These are phyloP conservation scores for Chlamydotis undulata DNA, from an alignment of 2,113 vertebrate species.

Conservation along the genomic window DNA sequence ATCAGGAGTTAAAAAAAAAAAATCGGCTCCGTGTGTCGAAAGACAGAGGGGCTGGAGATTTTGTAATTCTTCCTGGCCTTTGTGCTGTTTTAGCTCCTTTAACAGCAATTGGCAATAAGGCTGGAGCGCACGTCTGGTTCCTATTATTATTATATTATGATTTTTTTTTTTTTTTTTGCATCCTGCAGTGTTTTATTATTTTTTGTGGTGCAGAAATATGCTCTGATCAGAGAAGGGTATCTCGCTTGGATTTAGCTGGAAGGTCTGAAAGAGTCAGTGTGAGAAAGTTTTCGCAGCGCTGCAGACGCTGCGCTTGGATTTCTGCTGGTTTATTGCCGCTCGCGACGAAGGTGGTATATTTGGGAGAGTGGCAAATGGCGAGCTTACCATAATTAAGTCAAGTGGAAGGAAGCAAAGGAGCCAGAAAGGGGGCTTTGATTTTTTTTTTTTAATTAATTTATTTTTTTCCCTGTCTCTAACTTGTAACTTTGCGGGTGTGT, in stretches of 20 bases:
- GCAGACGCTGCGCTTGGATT: not conserved
- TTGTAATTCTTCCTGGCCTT: conserved; percentile 46
- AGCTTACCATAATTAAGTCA: conserved; percentile 46
- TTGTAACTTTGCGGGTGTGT: not conserved
- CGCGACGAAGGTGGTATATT: conserved; percentile 1
- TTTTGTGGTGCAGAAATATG: conserved; percentile 48
- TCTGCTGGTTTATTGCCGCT: conserved; percentile 1
- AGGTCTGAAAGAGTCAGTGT: not conserved
- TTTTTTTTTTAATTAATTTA: not conserved
- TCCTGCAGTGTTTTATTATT: conserved; percentile 69
- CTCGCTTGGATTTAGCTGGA: conserved; percentile 9
- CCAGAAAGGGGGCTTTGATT: not conserved
- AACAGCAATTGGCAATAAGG: conserved; percentile 46
- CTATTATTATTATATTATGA: conserved; percentile 68
- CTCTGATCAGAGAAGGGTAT: conserved; percentile 54
- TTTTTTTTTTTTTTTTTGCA: conserved; percentile 43
- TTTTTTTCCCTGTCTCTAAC: not conserved
- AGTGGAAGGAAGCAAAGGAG: conserved; percentile 33
- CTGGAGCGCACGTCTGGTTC: conserved; percentile 66
- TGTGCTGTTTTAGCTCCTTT: conserved; percentile 54
- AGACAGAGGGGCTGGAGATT: conserved; percentile 19
- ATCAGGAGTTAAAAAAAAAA: not conserved
- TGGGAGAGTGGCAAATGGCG: not conserved
- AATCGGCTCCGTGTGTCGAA: conserved; percentile 14
- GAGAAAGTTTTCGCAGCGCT: conserved; percentile 36